phyloP scores from a whole-genome alignment of 2,888 invertebrate genomes.

The Erynnis tages region DNA sequence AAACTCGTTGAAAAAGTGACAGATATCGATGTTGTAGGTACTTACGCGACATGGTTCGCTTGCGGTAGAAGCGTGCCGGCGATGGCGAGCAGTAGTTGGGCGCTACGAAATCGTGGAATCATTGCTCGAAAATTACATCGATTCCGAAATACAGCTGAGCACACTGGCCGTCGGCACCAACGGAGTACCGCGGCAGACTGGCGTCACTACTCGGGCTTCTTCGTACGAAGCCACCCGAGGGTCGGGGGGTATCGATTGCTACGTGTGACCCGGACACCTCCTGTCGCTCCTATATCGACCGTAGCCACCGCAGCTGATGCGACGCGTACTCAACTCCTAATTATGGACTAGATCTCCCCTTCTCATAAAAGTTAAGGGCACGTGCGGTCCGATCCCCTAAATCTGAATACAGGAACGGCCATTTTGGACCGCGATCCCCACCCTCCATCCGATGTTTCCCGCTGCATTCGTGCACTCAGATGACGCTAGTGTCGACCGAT shows the following conservation, averaged over 20 bases:
- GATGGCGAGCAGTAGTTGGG: constrained; percentile 83
- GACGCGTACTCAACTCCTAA: constrained; percentile 63
- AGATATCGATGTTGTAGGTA: too few relatives aligned
- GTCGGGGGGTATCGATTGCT: constrained; percentile 53
- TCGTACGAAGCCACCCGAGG: constrained; percentile 54
- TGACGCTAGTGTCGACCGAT: constrained; percentile 17
- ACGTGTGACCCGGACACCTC: constrained; percentile 69
- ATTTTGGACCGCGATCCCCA: too few relatives aligned
- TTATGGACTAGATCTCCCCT: constrained; percentile 54
- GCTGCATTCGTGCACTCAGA: constrained; percentile 2
- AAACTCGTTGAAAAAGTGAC: background rate
- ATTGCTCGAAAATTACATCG: constrained; percentile 73
- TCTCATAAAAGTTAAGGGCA: constrained; percentile 61
- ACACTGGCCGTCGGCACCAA: constrained; percentile 36
- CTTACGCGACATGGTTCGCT: constrained; percentile 84
- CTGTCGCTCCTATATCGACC: constrained; percentile 66
- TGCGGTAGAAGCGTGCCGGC: constrained; percentile 81
- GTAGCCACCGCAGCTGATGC: constrained; percentile 65
- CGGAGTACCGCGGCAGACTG: constrained; percentile 57
- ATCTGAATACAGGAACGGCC: too few relatives aligned
- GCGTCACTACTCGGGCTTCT: constrained; percentile 61
- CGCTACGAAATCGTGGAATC: constrained; percentile 80
- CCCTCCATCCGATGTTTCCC: constrained; percentile 1
- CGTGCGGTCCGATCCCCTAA: constrained; percentile 35
- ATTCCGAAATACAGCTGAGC: constrained; percentile 47